Evolutionary conservation across 64 coral and sea anemone genomes (phyloP).

Genomic region (Trachythela sp.): DNA sequence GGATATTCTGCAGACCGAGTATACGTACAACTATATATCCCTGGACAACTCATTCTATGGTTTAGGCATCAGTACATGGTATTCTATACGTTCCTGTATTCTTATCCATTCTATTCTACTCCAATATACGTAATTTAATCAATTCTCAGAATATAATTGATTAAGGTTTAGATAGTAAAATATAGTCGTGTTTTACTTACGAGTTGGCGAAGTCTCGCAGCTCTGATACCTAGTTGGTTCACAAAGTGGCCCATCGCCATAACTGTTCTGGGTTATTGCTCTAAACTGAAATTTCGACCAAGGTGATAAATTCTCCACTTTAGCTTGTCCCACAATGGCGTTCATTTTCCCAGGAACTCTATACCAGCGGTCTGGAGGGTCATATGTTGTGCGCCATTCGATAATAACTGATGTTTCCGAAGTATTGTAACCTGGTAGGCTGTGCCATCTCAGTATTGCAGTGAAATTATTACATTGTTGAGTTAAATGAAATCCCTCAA

Average conservation of each 20-base stretch:
- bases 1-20: too few relatives aligned
- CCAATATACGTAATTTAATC: too few relatives aligned
- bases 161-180: too few relatives aligned
- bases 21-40: too few relatives aligned
- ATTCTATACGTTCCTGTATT: too few relatives aligned
- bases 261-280: not conserved
- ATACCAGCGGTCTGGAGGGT: not conserved
- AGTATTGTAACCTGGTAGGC: not conserved
- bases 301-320: not conserved
- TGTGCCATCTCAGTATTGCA: not conserved
- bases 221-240: not conserved
- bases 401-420: not conserved
- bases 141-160: too few relatives aligned
- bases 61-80: too few relatives aligned
- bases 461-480: not conserved
- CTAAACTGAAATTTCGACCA: not conserved
- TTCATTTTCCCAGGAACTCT: not conserved
- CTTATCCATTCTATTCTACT: too few relatives aligned
- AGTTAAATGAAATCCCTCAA: not conserved
- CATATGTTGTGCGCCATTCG: conserved; percentile 14
- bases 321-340: not conserved
- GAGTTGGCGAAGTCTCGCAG: not conserved
- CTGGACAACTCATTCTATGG: too few relatives aligned
- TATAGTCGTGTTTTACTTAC: not conserved
- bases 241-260: not conserved